Conservation (phyloP, 2,888 invertebrate species). For the Ichneumoninae sp. region DNA sequence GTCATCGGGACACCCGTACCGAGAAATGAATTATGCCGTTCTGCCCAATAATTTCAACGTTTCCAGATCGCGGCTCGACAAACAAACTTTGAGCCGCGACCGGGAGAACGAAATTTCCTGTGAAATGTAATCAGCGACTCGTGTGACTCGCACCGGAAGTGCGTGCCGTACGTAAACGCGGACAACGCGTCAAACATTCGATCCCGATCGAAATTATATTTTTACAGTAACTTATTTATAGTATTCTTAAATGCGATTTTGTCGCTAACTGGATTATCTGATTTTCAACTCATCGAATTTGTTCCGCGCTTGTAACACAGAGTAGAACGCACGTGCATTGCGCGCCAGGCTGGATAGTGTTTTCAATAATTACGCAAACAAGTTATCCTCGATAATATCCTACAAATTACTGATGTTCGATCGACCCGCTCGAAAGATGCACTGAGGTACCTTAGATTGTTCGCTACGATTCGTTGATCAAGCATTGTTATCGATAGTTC, state of each 20-base stretch:
- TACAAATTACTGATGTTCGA: background rate
- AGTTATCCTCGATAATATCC: background rate
- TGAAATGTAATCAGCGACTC: conserved; percentile 62
- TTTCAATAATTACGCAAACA: background rate
- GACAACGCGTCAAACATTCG: conserved; percentile 11
- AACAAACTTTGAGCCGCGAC: conserved; percentile 37
- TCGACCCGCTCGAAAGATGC: background rate
- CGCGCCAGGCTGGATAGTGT: background rate
- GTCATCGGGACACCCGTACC: conserved; percentile 64
- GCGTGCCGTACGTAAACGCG: background rate
- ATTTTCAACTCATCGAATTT: background rate
- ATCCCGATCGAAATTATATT: conserved; percentile 1
- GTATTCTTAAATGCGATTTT: background rate
- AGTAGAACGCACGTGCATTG: too few species aligned
- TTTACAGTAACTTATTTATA: background rate
- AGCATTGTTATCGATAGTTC: conserved; percentile 3
- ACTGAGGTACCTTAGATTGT: background rate
- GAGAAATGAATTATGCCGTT: conserved; percentile 67
- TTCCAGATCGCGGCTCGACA: conserved; percentile 51
- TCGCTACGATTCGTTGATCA: background rate
- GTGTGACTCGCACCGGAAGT: conserved; percentile 56
- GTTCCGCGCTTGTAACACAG: background rate
- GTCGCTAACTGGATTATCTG: background rate
- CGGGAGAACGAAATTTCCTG: conserved; percentile 56
- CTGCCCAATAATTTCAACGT: conserved; percentile 66